A percentile compares a stretch with the other conserved stretches of the same genome.
Conservation (phyloP, 1,140 invertebrate genomes). For the Drosophila mauritiana region DNA sequence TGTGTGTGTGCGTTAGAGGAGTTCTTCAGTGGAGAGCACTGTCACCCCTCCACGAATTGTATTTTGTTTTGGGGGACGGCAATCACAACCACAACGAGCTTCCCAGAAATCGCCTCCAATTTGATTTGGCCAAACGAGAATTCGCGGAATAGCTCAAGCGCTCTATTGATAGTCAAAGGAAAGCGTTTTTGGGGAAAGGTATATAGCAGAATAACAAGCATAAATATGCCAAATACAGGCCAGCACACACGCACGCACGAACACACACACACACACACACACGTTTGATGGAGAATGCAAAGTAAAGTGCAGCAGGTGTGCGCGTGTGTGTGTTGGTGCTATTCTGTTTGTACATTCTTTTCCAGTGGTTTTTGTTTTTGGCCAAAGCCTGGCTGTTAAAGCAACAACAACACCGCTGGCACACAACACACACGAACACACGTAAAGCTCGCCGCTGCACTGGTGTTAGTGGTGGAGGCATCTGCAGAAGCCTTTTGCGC, state of each 20-base stretch:
- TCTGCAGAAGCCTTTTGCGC: slow-evolving; percentile 82
- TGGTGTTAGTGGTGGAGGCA: slow-evolving; percentile 59
- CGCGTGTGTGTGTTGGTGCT: slow-evolving; percentile 42
- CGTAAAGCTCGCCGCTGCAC: slow-evolving; percentile 27
- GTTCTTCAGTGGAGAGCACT: slow-evolving; percentile 35
- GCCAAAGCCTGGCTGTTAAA: slow-evolving; percentile 52
- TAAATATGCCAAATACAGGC: slow-evolving; percentile 46
- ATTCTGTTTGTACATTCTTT: slow-evolving; percentile 57
- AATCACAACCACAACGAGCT: slow-evolving; percentile 41
- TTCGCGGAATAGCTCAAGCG: slow-evolving; percentile 27
- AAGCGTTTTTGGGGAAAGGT: slow-evolving; percentile 49
- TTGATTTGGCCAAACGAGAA: slow-evolving; percentile 31
- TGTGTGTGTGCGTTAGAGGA: slow-evolving; percentile 9
- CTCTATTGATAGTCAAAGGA: slow-evolving; percentile 40
- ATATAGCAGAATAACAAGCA: slow-evolving; percentile 24
- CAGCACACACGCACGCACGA: slow-evolving; percentile 46
- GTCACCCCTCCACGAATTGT: slow-evolving; percentile 25
- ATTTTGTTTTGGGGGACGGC: slow-evolving; percentile 28
- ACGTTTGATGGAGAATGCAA: slow-evolving; percentile 32
- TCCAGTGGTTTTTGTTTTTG: slow-evolving; percentile 38
- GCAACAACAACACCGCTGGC: slow-evolving; percentile 46
- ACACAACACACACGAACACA: slow-evolving; percentile 44
- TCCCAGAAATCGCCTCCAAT: slow-evolving; percentile 37
- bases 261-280: slow-evolving; percentile 16
- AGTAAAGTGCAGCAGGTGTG: slow-evolving; percentile 73